Base-by-base conservation (phyloP, 2,797 vertebrate genomes). In the Lacerta bilineata region DNA sequence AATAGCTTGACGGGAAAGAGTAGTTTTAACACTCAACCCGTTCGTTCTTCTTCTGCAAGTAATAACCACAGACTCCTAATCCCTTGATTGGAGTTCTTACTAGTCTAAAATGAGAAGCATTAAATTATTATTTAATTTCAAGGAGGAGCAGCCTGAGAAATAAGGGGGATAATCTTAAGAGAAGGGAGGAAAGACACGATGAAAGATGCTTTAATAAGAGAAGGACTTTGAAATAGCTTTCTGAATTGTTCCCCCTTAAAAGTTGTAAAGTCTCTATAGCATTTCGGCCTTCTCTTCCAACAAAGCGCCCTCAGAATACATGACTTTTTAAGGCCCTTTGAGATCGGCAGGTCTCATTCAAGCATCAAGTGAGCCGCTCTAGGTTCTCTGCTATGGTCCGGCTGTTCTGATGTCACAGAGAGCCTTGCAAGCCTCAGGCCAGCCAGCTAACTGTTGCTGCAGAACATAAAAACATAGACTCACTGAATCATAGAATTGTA, bases 71-170 rank as follows among this genome's bases (percentile, higher is more conserved):
- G 90, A 88, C 90, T 59, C 89, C 91, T 93, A 90, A 91, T 93
- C 2, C 0, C 75, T 92, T 94, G 88, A 92, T 88, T 91, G 86
- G 20, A 88, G 83, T 43, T 91, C 88, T 92, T 93, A 91, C 87
- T 92, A 87, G 90, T 91, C 91, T 93, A 91, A 92, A 93, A 93
- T 92, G 82, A 90, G 91, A 93, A 94, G 76, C 80, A 92, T 89
- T 43, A 64, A 80, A 85, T 50, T 80, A 43, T 84, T 80, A 80
- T 80, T 68, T 75, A 43, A 61, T 43, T 87, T 85, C 71, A 25
- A 87, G 43, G 64, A 75, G 41, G 20, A 75, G 17, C 23, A 25
- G 69, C 50, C 20, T 81, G 61, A 80, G 46, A 74, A 76, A 76
- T 29, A n/a, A 90, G 61, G 33, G 61, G 23, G 20, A 80, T 76